Evolutionary conservation across 2,113 vertebrate genomes (phyloP).

Genomic region (Nannobrachium achirus): DNA sequence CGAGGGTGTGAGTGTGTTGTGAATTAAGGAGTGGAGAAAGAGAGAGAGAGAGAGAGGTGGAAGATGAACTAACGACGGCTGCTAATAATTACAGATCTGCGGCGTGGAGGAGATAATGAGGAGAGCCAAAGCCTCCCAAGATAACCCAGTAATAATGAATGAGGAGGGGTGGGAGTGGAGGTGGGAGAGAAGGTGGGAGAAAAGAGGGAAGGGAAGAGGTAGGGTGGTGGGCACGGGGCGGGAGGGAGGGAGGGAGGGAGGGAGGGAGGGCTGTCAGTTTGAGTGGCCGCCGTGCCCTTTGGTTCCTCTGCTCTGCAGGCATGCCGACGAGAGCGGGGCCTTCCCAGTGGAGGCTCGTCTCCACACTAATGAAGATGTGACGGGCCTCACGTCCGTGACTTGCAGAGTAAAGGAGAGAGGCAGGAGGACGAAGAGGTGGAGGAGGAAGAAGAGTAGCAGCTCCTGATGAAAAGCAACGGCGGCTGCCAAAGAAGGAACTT

Average conservation of each 20-base stretch:
- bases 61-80: slow-evolving; percentile 75
- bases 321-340: slow-evolving; percentile 72
- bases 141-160: slow-evolving; percentile 75
- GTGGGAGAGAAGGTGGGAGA: slow-evolving; percentile 17
- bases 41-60: slow-evolving; percentile 54
- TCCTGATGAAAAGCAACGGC: slow-evolving; percentile 48
- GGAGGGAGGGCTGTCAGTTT: slow-evolving; percentile 71
- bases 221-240: no score
- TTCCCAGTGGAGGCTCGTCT: slow-evolving; percentile 73
- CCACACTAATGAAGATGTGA: slow-evolving; percentile 79
- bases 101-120: slow-evolving; percentile 76
- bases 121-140: slow-evolving; percentile 76
- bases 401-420: slow-evolving; percentile 44
- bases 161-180: slow-evolving; percentile 52
- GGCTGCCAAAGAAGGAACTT: no score
- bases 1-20: slow-evolving; percentile 64
- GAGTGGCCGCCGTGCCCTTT: slow-evolving; percentile 74
- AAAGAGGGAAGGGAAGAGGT: background rate
- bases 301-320: slow-evolving; percentile 72
- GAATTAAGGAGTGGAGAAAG: slow-evolving; percentile 64
- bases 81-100: slow-evolving; percentile 80
- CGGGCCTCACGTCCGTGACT: slow-evolving; percentile 64
- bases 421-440: slow-evolving; percentile 37
- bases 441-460: slow-evolving; percentile 41
- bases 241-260: slow-evolving; percentile 16